Percentiles rank a stretch among this genome's conserved stretches.
Conservation (phyloP, 2,888 invertebrate genomes). For the Gasteruption jaculator region DNA sequence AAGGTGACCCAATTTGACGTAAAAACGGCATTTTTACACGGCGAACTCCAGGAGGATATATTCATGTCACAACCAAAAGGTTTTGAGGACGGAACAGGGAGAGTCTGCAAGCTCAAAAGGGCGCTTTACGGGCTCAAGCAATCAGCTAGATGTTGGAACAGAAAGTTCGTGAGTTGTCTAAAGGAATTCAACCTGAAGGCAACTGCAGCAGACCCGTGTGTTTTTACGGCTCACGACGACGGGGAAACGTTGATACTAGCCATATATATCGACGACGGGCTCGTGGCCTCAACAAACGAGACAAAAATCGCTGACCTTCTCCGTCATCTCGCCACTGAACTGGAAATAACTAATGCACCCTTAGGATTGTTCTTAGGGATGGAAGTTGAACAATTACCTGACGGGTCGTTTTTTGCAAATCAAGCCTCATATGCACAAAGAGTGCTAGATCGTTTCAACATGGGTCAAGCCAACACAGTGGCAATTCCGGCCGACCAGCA, state of each 20-base stretch:
- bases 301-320: no score
- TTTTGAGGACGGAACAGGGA: slow-evolving; percentile 28
- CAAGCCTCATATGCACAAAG: slow-evolving; percentile 16
- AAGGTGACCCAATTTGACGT: slow-evolving; percentile 32
- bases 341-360: no score
- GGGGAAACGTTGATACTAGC: slow-evolving; percentile 26
- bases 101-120: slow-evolving; percentile 36
- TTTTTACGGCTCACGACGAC: slow-evolving; percentile 26
- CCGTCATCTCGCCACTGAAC: no score
- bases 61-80: slow-evolving; percentile 41
- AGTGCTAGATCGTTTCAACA: slow-evolving; percentile 16
- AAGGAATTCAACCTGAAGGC: slow-evolving; percentile 27
- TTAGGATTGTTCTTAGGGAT: no score
- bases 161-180: slow-evolving; percentile 30
- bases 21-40: slow-evolving; percentile 37
- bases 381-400: background rate
- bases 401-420: slow-evolving; percentile 18
- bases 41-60: slow-evolving; percentile 33
- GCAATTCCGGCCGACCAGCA: slow-evolving; percentile 24
- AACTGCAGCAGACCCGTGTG: slow-evolving; percentile 34
- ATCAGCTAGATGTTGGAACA: slow-evolving; percentile 40
- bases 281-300: no score
- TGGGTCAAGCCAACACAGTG: slow-evolving; percentile 26
- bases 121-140: slow-evolving; percentile 45
- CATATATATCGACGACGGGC: slow-evolving; percentile 39